phyloP scores from a whole-genome alignment of 2,113 vertebrate genomes.

The Antechinus flavipes region DNA sequence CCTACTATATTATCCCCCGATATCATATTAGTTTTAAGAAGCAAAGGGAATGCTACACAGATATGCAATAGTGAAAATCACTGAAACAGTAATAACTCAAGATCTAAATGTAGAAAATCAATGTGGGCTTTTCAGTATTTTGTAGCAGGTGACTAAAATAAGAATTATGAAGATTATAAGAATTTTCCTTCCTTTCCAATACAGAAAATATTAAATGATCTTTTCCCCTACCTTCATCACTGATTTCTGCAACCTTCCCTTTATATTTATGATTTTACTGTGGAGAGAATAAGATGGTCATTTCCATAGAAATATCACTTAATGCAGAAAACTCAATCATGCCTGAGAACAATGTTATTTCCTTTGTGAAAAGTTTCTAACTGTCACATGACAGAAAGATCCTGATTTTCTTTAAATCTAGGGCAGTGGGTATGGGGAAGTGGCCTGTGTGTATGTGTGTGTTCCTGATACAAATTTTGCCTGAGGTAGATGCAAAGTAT shows the following conservation, averaged over 20 bases:
- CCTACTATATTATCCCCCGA: not conserved
- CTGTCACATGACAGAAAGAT: not conserved
- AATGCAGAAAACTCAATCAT: not conserved
- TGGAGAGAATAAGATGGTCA: not conserved
- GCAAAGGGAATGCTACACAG: not conserved
- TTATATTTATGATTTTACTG: not conserved
- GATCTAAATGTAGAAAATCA: not conserved
- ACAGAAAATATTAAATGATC: not conserved
- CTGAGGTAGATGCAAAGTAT: not conserved
- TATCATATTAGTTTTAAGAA: not conserved
- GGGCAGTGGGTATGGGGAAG: not conserved
- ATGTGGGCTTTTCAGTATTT: not conserved
- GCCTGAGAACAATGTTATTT: not conserved
- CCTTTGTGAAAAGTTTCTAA: not conserved
- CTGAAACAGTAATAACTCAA: not conserved
- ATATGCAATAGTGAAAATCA: not conserved
- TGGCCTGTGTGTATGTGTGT: not conserved
- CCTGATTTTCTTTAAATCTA: not conserved
- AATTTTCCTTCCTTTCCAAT: not conserved
- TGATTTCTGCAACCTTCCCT: not conserved
- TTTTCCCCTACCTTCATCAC: not conserved
- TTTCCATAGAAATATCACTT: not conserved
- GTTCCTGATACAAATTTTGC: not conserved
- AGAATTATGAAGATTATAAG: not conserved
- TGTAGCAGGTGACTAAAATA: not conserved